These are phyloP conservation scores for Mormyrus iriodes DNA, from an alignment of 2,113 vertebrate species.

Conservation along the genomic window DNA sequence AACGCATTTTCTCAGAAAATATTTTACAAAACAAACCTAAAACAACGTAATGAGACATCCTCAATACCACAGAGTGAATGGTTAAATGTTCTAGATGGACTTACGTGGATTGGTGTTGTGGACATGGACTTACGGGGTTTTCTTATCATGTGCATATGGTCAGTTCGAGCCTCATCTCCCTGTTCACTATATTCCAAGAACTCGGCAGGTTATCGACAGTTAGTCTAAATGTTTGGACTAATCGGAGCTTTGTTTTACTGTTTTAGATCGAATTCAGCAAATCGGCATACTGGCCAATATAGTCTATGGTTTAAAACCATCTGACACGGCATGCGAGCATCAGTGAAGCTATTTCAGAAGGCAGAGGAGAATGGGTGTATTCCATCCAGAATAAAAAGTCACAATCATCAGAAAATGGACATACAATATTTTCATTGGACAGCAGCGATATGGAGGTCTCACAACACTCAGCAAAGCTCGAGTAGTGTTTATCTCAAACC, in stretches of 20 bases:
- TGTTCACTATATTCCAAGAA: neutral
- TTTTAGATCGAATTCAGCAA: neutral
- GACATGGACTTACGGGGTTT: neutral
- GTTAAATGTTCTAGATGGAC: neutral
- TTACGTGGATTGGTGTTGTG: neutral
- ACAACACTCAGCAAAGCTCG: neutral
- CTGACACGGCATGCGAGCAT: neutral
- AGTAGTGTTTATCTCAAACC: neutral
- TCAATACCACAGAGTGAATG: neutral
- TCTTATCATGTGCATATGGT: neutral
- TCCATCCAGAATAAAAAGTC: too few relatives aligned
- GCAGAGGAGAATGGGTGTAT: too few relatives aligned
- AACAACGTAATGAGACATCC: neutral
- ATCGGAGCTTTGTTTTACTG: neutral
- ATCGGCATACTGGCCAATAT: neutral
- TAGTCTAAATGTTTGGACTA: neutral
- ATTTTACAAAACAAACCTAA: neutral
- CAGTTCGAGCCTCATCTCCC: neutral
- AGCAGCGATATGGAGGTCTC: neutral
- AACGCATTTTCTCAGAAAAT: neutral
- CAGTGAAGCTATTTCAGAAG: neutral
- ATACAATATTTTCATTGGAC: neutral
- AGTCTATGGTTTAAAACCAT: neutral
- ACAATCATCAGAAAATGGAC: neutral
- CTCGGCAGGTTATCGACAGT: neutral